phyloP scores from a whole-genome alignment of 2,888 invertebrate species.

The Cantharis rufa region DNA sequence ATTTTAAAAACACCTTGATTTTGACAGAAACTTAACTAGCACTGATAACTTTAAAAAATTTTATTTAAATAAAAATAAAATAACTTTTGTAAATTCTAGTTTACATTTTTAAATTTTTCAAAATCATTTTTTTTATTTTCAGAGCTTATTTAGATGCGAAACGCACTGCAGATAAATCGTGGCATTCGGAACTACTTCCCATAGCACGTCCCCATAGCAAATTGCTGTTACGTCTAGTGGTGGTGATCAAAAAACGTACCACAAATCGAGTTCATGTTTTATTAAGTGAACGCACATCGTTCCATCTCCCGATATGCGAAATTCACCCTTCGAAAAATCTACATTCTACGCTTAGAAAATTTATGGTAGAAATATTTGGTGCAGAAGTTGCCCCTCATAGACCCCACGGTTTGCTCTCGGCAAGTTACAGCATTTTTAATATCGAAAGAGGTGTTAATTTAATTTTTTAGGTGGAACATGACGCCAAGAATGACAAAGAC shows the following conservation, averaged over 20 bases:
- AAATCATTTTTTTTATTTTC: not conserved
- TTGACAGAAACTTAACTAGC: not conserved
- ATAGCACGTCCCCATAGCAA: conserved; percentile 70
- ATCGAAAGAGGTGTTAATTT: not conserved
- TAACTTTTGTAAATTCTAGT: no score
- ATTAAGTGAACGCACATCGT: conserved; percentile 79
- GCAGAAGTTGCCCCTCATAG: conserved; percentile 83
- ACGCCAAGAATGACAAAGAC: conserved; percentile 63
- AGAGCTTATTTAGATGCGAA: conserved; percentile 31
- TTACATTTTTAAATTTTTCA: no score
- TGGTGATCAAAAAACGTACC: conserved; percentile 78
- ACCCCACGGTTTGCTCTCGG: conserved; percentile 78
- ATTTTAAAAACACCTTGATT: not conserved
- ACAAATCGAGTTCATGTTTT: conserved; percentile 85
- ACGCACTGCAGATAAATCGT: conserved; percentile 51
- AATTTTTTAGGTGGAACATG: conserved; percentile 64
- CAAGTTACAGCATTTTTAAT: conserved; percentile 34
- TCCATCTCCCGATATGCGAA: conserved; percentile 87
- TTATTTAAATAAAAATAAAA: not conserved
- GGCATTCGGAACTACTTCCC: conserved; percentile 77
- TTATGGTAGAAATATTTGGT: conserved; percentile 91
- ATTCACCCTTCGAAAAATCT: conserved; percentile 84
- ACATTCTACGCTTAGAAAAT: conserved; percentile 83
- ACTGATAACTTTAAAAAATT: not conserved
- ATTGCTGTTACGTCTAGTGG: conserved; percentile 76